phyloP scores from a whole-genome alignment of 2,888 invertebrate species.

The Polylopha cassiicola region DNA sequence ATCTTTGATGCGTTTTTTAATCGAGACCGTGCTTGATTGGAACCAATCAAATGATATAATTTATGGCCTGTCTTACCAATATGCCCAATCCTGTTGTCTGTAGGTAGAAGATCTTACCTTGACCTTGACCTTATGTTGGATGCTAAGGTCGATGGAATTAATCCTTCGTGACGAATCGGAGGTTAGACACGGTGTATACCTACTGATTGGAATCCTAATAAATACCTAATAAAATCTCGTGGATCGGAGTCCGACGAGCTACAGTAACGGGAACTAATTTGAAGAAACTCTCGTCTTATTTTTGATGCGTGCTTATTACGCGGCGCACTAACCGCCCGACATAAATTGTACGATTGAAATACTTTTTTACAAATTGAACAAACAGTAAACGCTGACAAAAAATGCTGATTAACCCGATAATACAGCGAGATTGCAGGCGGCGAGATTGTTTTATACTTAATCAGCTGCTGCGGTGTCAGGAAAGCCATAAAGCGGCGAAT shows the following conservation, averaged over 20 bases:
- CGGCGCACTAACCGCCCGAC: not conserved
- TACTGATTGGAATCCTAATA: conserved; percentile 61
- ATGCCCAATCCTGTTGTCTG: conserved; percentile 40
- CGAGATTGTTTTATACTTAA: conserved; percentile 51
- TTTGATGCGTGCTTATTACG: conserved; percentile 3
- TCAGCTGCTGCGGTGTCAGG: conserved; percentile 60
- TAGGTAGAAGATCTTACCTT: conserved; percentile 31
- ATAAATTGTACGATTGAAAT: conserved; percentile 3
- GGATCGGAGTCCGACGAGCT: conserved; percentile 43
- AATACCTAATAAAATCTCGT: conserved; percentile 51
- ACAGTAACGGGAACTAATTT: conserved; percentile 11
- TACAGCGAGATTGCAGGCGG: conserved; percentile 46
- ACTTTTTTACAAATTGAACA: conserved; percentile 9
- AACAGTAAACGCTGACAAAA: conserved; percentile 31
- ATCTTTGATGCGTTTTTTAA: conserved; percentile 51
- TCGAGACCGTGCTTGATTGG: conserved; percentile 64
- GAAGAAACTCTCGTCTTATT: conserved; percentile 2
- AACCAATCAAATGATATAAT: conserved; percentile 70
- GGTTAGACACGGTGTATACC: conserved; percentile 46
- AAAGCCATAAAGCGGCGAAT: conserved; percentile 49
- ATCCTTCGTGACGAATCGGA: conserved; percentile 65
- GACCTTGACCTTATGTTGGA: conserved; percentile 52
- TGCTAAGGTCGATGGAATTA: conserved; percentile 38
- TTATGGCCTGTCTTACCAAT: conserved; percentile 53
- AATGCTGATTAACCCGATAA: conserved; percentile 52